Evolutionary conservation across 2,797 vertebrate species (phyloP).

Genomic region (Anomalospiza imberbis): DNA sequence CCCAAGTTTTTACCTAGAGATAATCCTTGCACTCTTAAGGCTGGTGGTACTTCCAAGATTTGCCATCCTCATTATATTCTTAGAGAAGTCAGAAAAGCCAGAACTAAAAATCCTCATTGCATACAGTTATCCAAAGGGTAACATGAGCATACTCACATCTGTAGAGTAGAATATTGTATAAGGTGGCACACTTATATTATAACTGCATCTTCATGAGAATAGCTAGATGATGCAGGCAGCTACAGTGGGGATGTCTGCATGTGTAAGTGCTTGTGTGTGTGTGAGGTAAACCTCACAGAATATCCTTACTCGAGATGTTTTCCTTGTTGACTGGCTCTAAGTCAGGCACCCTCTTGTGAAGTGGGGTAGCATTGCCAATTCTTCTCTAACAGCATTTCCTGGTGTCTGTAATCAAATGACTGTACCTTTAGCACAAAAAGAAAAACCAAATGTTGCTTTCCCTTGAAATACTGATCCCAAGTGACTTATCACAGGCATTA

Average conservation of each 20-base stretch:
- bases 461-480: neutral
- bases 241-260: neutral
- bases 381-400: neutral
- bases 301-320: neutral
- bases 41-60: neutral
- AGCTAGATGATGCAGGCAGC: neutral
- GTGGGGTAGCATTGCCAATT: neutral
- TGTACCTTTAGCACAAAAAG: neutral
- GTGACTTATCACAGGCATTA: neutral
- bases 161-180: neutral
- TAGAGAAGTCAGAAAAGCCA: neutral
- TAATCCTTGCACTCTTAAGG: neutral
- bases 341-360: neutral
- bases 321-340: neutral
- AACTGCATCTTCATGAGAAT: neutral
- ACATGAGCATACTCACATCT: neutral
- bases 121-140: neutral
- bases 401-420: neutral
- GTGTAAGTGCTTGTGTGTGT: neutral
- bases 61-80: neutral
- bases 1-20: neutral
- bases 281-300: neutral
- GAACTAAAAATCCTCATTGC: neutral
- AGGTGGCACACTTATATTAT: neutral
- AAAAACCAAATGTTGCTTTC: neutral